Evolutionary conservation across 2,113 vertebrate species (phyloP), one percentile per base, ranked within the genome.

Genomic region (Chloropsis cyanopogon): DNA sequence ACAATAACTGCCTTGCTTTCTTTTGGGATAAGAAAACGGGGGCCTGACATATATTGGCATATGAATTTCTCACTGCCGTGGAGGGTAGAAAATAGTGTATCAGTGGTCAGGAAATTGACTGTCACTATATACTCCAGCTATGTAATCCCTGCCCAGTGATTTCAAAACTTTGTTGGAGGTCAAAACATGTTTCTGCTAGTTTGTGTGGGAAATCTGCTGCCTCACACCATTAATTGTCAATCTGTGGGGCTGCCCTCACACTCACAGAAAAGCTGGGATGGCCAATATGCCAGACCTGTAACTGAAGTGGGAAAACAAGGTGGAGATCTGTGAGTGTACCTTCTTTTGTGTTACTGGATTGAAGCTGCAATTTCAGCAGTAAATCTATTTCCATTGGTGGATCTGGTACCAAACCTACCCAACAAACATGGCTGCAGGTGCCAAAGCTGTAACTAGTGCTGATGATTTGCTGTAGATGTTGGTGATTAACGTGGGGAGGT

Each of bases 251-350:
- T 94, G 63, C 42, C 21, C 9, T 65, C 0, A 0, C 25, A 47
- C 9, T 65, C 0, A 0, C 25, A 47, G 37, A 46, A 50, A 47
- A 54, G 23, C 22, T 5, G 1, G 35, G 28, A 22, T 83, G 31
- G 31, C 29, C 17, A 6, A 2, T 16, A 29, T 18, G 14, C 18
- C 29, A 59, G 53, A 71, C 33, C 53, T 52, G n/a, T 4, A 11
- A 20, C 0, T 49, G 37, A 76, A 50, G 37, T 37, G 50, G 37
- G 14, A 69, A 60, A 33, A 60, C 37, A 28, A 60, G 46, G 14
- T 14, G 53, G 13, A 44, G n/a, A 68, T 35, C 65, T 57, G 9
- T 24, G 56, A 41, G 2, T 44, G 31, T 54, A 29, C 47, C 26
- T 93, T 70, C 50, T 29, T 54, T 21, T 1, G 0, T 13, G 24